These are phyloP conservation scores for Spisula solida DNA, from an alignment of 2,888 invertebrate genomes.

Conservation along the genomic window DNA sequence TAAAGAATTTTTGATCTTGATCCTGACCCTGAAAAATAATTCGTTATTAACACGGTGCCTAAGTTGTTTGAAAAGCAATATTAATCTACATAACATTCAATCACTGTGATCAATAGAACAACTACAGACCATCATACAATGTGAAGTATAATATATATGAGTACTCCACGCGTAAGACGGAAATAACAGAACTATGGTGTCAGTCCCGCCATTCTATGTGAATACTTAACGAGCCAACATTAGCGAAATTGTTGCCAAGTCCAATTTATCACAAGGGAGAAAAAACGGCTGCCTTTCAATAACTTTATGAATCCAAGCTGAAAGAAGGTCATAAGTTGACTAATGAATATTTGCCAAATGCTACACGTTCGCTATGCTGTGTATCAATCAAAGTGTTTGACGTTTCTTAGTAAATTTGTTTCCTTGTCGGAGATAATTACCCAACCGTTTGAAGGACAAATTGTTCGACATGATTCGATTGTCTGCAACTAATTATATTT, in stretches of 20 bases:
- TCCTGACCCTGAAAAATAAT: too few species aligned
- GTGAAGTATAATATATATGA: too few species aligned
- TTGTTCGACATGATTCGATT: too few species aligned
- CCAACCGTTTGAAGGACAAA: background rate
- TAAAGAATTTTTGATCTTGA: too few species aligned
- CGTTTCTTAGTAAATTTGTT: background rate
- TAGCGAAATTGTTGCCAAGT: constrained; percentile 14
- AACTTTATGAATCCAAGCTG: background rate
- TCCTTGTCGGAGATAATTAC: background rate
- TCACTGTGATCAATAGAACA: too few species aligned
- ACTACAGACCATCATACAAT: too few species aligned
- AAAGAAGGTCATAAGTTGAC: background rate
- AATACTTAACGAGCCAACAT: constrained; percentile 8
- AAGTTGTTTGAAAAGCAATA: too few species aligned
- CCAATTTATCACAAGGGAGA: constrained; percentile 13
- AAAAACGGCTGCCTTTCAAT: constrained; percentile 7
- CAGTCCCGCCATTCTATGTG: background rate
- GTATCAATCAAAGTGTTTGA: background rate
- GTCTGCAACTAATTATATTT: too few species aligned
- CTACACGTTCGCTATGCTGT: background rate
- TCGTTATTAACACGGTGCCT: too few species aligned
- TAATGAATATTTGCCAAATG: constrained; percentile 17
- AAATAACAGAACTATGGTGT: background rate
- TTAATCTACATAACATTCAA: too few species aligned
- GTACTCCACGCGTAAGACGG: background rate